Base-by-base conservation (phyloP, 1,140 invertebrate species). In the Aporrectodea caliginosa region DNA sequence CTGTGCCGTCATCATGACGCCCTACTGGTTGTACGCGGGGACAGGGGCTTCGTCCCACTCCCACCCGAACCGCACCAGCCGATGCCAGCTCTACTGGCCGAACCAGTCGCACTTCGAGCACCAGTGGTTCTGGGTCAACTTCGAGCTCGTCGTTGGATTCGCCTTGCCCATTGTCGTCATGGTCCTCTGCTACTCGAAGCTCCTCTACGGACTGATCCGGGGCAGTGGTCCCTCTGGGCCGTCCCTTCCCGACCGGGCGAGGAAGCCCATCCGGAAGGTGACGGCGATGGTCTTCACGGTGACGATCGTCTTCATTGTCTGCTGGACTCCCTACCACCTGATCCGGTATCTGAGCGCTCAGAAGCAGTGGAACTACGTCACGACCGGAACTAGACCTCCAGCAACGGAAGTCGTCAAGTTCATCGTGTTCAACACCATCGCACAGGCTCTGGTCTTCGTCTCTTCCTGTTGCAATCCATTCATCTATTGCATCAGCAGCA, bases 21-120 rank as follows among this genome's bases (percentile, higher is more conserved):
- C 97, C 0, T 93, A 98, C 14, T 94, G 97, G 79, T 92, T 98
- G 84, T 98, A 98, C 85, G 93, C 95, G 12, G 27, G 73, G 1
- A 87, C 85, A 85, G 86, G 87, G 12, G 80, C 74, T 14, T 16
- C n/a, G n/a, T 30, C 74, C 2, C n/a, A 14, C 2, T n/a, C 29
- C 30, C 22, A 2, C 14, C 32, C 29, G 34, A 2, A 2, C 2
- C 12, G 12, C 6, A 16, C 32, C n/a, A 16, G 2, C 12, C n/a
- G n/a, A 6, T 75, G 74, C 34, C 2, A 27, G 74, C n/a, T 75
- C 12, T 2, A 75, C 31, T 75, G 74, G 74, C 74, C 74, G 12
- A 12, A 6, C 14, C 22, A 16, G n/a, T 75, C 74, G 2, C 74
- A 35, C 14, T 27, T 75, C 22, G 12, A 27, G 74, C 74, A 75